phyloP scores from a whole-genome alignment of 1,140 invertebrate species.

The Teleopsis dalmanni region DNA sequence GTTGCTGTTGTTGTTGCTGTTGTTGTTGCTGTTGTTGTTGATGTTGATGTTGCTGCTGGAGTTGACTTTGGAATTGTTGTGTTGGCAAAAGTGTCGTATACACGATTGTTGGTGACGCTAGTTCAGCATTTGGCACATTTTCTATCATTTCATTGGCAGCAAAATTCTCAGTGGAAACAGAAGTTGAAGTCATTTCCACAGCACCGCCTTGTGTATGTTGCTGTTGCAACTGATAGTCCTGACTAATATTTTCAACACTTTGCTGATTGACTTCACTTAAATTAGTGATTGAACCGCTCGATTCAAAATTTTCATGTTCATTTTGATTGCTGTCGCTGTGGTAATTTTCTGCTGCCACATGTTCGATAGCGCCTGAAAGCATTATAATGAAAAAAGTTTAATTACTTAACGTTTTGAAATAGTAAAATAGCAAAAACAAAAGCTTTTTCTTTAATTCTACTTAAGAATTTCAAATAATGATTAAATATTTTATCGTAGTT shows the following conservation, averaged over 20 bases:
- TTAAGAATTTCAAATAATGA: no score
- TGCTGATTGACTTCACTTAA: constrained; percentile 8
- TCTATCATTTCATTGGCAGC: constrained; percentile 5
- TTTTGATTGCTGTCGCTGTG: background rate
- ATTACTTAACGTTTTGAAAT: no score
- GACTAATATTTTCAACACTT: constrained; percentile 8
- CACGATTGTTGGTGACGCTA: background rate
- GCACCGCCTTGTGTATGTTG: constrained; percentile 13
- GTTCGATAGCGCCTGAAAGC: no score
- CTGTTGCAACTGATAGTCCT: constrained; percentile 13
- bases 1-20: constrained; percentile 20
- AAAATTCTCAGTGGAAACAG: constrained; percentile 5
- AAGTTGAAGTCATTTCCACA: constrained; percentile 12
- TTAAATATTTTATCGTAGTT: no score
- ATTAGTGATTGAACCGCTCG: constrained; percentile 8
- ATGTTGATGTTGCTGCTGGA: constrained; percentile 15
- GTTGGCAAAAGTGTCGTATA: background rate
- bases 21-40: constrained; percentile 19
- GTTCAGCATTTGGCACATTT: constrained; percentile 7
- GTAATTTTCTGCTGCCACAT: no score
- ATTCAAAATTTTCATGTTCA: background rate
- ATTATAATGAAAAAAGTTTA: no score
- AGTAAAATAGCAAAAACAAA: no score
- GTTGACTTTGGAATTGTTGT: constrained; percentile 11
- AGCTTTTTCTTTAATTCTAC: no score